A percentile compares a stretch with the other conserved stretches of the same genome.
phyloP scores from a whole-genome alignment of 2,797 vertebrate species.

The Rousettus madagascariensis region DNA sequence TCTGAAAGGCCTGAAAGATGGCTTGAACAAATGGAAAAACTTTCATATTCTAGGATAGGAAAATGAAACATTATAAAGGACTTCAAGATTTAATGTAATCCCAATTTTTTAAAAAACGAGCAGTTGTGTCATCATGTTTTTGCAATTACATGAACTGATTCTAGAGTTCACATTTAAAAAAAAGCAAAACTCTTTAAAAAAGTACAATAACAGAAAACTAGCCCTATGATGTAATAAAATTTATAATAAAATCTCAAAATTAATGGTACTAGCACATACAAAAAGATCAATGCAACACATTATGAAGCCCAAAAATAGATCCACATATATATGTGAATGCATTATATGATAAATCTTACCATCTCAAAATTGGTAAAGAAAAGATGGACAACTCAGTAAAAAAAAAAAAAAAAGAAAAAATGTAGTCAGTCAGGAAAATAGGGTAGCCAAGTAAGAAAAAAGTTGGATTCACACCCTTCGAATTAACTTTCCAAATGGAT shows the following conservation, averaged over 20 bases:
- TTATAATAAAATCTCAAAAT: background rate
- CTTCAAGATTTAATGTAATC: background rate
- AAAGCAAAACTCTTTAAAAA: background rate
- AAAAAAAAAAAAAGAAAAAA: background rate
- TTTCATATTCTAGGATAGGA: background rate
- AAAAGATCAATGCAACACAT: background rate
- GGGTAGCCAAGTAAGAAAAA: background rate
- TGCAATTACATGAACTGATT: background rate
- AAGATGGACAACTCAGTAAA: background rate
- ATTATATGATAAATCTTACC: background rate
- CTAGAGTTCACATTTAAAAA: background rate
- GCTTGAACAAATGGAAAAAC: background rate
- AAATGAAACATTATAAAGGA: background rate
- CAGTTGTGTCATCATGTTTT: background rate
- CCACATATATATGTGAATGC: background rate
- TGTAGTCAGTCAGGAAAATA: background rate
- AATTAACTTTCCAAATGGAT: background rate
- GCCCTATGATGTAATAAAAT: background rate
- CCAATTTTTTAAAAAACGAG: background rate
- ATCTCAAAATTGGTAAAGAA: background rate
- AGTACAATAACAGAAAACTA: background rate
- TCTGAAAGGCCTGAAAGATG: background rate
- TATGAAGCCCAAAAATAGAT: background rate
- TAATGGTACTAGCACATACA: background rate
- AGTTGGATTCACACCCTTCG: background rate